phyloP scores from a whole-genome alignment of 2,888 invertebrate genomes.

The Phragmatobia fuliginosa region DNA sequence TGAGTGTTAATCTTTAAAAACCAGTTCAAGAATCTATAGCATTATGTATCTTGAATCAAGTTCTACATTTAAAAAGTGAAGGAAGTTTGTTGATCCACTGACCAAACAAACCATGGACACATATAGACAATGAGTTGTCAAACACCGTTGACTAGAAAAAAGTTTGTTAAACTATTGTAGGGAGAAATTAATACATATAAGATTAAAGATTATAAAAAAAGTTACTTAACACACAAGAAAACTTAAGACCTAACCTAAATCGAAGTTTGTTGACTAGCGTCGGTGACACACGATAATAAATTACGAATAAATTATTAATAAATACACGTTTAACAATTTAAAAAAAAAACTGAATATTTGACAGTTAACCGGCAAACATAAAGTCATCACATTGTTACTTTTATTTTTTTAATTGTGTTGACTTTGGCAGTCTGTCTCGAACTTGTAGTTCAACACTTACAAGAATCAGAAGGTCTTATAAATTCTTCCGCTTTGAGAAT shows the following conservation, averaged over 20 bases:
- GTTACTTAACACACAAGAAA: conserved; percentile 63
- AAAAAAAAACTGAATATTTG: conserved; percentile 40
- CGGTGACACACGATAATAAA: conserved; percentile 66
- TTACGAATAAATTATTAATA: conserved; percentile 71
- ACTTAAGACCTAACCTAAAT: conserved; percentile 73
- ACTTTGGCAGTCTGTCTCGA: not conserved
- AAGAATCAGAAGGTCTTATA: conserved; percentile 8
- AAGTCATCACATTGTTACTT: not conserved
- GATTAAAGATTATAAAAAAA: conserved; percentile 55
- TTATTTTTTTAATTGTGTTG: not conserved
- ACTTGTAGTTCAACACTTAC: not conserved
- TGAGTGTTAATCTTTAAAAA: not conserved
- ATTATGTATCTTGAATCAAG: conserved; percentile 1
- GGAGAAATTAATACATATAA: conserved; percentile 65
- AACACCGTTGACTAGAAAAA: conserved; percentile 77
- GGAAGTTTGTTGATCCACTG: conserved; percentile 37
- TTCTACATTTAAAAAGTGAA: not conserved
- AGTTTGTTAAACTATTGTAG: conserved; percentile 61
- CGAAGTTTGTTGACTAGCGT: conserved; percentile 82
- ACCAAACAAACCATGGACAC: conserved; percentile 51
- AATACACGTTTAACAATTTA: conserved; percentile 55
- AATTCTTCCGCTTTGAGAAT: conserved; percentile 4
- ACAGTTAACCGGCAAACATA: conserved; percentile 39
- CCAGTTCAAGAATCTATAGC: not conserved
- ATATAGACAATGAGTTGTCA: conserved; percentile 64